Conservation (phyloP, 1,140 invertebrate species). For the Drosophila lacertosa region DNA sequence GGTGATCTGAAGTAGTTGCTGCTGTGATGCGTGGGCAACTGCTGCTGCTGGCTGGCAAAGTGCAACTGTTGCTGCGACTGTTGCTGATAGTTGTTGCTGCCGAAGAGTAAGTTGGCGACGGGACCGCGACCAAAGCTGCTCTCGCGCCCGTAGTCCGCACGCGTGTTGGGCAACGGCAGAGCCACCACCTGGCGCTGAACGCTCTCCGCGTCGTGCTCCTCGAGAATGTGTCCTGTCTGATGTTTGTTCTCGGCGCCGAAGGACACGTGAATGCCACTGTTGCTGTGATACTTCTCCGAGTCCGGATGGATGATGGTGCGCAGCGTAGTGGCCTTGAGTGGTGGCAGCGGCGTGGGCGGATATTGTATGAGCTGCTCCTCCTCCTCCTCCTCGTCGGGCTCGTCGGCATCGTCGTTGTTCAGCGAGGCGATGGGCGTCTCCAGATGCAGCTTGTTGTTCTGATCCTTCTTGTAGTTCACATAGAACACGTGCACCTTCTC, state of each 20-base stretch:
- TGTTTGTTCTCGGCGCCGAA: constrained; percentile 88
- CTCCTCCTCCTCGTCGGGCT: constrained; percentile 86
- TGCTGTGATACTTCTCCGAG: constrained; percentile 91
- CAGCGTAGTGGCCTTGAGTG: constrained; percentile 89
- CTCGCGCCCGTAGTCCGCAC: constrained; percentile 66
- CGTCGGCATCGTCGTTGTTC: constrained; percentile 75
- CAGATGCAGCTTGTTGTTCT: constrained; percentile 85
- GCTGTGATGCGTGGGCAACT: constrained; percentile 74
- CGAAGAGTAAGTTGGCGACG: constrained; percentile 51
- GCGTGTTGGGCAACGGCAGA: constrained; percentile 82
- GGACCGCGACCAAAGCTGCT: constrained; percentile 49
- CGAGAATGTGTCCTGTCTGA: constrained; percentile 85
- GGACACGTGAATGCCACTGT: constrained; percentile 90
- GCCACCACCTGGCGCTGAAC: constrained; percentile 86
- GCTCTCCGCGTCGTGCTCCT: constrained; percentile 85
- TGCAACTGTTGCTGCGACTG: constrained; percentile 46
- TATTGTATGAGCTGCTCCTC: constrained; percentile 91
- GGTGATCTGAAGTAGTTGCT: constrained; percentile 39
- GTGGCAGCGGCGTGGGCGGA: constrained; percentile 89
- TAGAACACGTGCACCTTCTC: constrained; percentile 95
- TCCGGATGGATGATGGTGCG: constrained; percentile 93
- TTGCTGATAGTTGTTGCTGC: constrained; percentile 47
- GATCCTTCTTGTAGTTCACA: constrained; percentile 93
- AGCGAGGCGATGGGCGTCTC: constrained; percentile 80
- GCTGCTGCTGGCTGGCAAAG: constrained; percentile 50